These are phyloP conservation scores for Sapajus apella DNA, from an alignment of 2,113 vertebrate species.

Conservation along the genomic window DNA sequence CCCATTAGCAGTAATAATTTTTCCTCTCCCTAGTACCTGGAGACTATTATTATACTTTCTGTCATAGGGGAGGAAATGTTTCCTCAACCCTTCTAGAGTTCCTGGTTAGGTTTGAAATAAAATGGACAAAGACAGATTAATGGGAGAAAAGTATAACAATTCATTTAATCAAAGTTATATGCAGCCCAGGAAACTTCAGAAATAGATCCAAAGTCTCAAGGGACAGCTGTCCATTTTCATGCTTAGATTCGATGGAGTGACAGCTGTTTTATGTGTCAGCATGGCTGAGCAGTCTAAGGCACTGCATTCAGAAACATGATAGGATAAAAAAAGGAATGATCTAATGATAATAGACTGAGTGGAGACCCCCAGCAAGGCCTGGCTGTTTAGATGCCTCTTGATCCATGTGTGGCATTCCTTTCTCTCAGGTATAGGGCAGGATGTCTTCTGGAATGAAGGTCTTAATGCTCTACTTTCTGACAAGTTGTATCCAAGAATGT, in stretches of 20 bases:
- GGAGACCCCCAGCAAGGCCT: background rate
- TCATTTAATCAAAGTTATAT: background rate
- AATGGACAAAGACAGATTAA: background rate
- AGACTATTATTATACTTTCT: background rate
- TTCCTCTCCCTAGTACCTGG: background rate
- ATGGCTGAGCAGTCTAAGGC: too few relatives aligned
- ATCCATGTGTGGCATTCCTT: background rate
- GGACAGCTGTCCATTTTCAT: background rate
- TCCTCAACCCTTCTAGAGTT: background rate
- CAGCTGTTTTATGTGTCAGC: background rate
- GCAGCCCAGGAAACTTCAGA: background rate
- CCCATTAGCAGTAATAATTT: background rate
- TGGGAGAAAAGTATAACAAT: background rate
- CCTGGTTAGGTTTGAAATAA: background rate
- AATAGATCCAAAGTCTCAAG: background rate
- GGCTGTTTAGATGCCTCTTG: background rate
- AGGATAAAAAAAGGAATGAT: background rate
- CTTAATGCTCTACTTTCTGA: background rate
- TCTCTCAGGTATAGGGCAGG: background rate
- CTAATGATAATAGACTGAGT: background rate
- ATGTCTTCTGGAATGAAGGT: background rate
- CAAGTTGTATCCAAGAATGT: background rate
- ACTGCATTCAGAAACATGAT: background rate
- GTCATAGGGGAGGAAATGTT: background rate
- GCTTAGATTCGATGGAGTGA: background rate